Evolutionary conservation across 2,888 invertebrate genomes (phyloP).

Genomic region (Noctuana brunneofusca): DNA sequence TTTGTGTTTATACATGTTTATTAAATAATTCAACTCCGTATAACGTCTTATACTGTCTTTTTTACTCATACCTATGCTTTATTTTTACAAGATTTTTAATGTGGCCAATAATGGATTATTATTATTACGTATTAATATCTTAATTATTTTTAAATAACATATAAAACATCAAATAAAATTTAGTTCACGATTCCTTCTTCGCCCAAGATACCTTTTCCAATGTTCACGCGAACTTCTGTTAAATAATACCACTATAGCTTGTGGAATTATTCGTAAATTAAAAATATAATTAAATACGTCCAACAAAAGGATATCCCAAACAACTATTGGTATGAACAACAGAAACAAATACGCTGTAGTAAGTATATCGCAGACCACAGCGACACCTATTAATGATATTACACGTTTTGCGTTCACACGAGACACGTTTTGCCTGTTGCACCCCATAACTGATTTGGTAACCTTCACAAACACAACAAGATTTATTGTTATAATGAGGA

Average conservation of each 20-base stretch:
- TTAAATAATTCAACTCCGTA: too few species aligned
- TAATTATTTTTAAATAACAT: too few species aligned
- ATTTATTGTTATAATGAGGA: constrained; percentile 36
- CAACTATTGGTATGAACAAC: not conserved
- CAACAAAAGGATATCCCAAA: not conserved
- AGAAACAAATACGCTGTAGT: constrained; percentile 19
- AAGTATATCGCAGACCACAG: constrained; percentile 38
- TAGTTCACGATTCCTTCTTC: constrained; percentile 3
- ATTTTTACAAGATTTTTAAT: too few species aligned
- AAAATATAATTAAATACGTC: constrained; percentile 2
- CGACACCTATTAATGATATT: constrained; percentile 37
- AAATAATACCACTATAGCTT: constrained; percentile 24
- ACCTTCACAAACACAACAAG: constrained; percentile 33
- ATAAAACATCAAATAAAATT: not conserved
- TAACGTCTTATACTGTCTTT: too few species aligned
- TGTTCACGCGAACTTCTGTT: constrained; percentile 40
- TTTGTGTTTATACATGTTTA: too few species aligned
- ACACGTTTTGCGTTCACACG: constrained; percentile 19
- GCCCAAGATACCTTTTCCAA: constrained; percentile 36
- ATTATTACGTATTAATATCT: too few species aligned
- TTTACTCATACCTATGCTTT: too few species aligned
- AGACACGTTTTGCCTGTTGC: constrained; percentile 29
- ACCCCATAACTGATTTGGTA: constrained; percentile 29
- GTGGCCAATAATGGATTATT: too few species aligned
- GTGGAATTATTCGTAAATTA: constrained; percentile 10